These are phyloP conservation scores for Catamblyrhynchus diadema DNA, from an alignment of 2,797 vertebrate species.

Conservation along the genomic window DNA sequence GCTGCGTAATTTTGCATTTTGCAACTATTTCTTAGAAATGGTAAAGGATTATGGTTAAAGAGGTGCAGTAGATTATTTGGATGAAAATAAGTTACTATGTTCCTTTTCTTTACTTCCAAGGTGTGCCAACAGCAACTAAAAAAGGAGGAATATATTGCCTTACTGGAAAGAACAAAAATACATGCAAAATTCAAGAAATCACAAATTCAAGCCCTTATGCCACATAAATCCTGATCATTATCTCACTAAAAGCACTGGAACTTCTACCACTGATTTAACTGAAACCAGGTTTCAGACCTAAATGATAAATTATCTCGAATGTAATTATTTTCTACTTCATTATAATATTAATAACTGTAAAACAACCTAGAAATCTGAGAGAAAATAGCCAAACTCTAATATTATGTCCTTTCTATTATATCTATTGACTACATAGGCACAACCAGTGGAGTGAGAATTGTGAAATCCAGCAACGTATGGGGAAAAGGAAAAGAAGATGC, in stretches of 20 bases:
- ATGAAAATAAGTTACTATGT: neutral
- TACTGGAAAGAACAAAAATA: neutral
- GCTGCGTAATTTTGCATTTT: neutral
- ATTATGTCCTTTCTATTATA: neutral
- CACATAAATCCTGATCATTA: neutral
- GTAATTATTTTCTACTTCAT: neutral
- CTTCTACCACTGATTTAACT: neutral
- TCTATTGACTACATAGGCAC: neutral
- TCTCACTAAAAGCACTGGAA: neutral
- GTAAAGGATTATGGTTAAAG: neutral
- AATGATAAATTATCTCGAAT: neutral
- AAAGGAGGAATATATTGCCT: neutral
- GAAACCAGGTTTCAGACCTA: neutral
- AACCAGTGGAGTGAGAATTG: neutral
- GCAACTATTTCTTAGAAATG: constrained; percentile 17
- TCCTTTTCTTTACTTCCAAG: neutral
- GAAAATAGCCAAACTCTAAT: neutral
- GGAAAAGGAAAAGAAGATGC: neutral
- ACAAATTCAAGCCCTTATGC: neutral
- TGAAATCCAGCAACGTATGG: neutral
- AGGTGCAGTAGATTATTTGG: neutral
- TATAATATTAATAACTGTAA: neutral
- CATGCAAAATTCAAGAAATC: neutral
- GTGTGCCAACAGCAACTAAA: neutral
- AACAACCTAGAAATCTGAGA: neutral